Evolutionary conservation across 2,797 vertebrate species (phyloP).

Genomic region (Amblyraja radiata): DNA sequence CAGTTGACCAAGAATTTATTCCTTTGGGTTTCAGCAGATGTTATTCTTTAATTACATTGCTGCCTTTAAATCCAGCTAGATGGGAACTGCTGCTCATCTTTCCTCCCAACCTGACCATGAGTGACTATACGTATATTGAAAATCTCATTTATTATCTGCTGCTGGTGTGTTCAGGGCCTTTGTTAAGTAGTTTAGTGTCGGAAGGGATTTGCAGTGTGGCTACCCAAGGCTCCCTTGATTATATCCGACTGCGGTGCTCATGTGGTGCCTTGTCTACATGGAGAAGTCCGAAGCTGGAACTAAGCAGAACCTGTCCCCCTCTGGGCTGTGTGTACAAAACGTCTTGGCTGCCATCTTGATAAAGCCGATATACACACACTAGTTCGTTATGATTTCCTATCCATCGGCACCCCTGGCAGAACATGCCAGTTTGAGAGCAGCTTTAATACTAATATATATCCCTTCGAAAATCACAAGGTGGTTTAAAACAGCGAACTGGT

Average conservation of each 20-base stretch:
- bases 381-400: slow-evolving; percentile 8
- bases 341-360: slow-evolving; percentile 32
- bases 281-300: neutral
- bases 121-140: slow-evolving; percentile 1
- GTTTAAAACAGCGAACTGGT: neutral
- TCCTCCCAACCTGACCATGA: neutral
- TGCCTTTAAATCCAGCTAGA: neutral
- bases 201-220: neutral
- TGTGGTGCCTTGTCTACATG: neutral
- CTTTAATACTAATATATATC: neutral
- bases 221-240: slow-evolving; percentile 17
- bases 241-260: neutral
- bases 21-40: neutral
- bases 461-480: neutral
- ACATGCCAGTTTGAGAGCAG: neutral
- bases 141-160: slow-evolving; percentile 26
- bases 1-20: neutral
- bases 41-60: neutral
- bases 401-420: neutral
- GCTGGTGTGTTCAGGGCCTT: neutral
- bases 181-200: slow-evolving; percentile 34
- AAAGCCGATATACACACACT: neutral
- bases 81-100: neutral
- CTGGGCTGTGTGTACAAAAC: neutral
- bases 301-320: neutral